Percentiles rank a stretch among this genome's conserved stretches.
Evolutionary conservation across 2,888 invertebrate species (phyloP).

Genomic region (Sacculina carcini): DNA sequence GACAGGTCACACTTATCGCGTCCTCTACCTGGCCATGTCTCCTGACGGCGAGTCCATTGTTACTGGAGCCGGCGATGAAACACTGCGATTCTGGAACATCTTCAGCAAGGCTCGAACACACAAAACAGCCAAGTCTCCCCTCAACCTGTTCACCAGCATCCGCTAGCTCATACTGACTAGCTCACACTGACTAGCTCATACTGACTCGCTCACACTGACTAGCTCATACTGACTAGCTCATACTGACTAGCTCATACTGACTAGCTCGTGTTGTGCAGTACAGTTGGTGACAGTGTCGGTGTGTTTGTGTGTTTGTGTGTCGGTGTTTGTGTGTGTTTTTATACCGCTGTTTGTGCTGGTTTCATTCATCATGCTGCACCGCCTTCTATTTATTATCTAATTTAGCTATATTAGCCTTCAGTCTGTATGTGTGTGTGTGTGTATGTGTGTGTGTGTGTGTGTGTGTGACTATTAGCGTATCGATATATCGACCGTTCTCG

Average conservation of each 20-base stretch:
- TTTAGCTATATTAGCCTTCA: no score
- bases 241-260: no score
- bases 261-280: no score
- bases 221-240: no score
- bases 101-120: conserved; percentile 90
- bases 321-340: background rate
- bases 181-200: no score
- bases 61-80: conserved; percentile 95
- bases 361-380: background rate
- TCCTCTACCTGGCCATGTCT: conserved; percentile 80
- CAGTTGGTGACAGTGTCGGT: background rate
- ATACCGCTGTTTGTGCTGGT: background rate
- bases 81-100: conserved; percentile 93
- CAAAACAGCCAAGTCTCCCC: conserved; percentile 65
- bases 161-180: no score
- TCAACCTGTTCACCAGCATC: conserved; percentile 50
- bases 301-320: background rate
- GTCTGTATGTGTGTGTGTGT: background rate
- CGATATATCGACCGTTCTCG: background rate
- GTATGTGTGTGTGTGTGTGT: background rate
- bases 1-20: conserved; percentile 86
- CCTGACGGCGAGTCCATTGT: conserved; percentile 97
- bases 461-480: background rate
- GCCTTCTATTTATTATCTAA: no score
- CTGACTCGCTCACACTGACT: no score